Evolutionary conservation across 2,888 invertebrate genomes (phyloP), one percentile per base, ranked within the genome.

Genomic region (Mycalesis mineus): DNA sequence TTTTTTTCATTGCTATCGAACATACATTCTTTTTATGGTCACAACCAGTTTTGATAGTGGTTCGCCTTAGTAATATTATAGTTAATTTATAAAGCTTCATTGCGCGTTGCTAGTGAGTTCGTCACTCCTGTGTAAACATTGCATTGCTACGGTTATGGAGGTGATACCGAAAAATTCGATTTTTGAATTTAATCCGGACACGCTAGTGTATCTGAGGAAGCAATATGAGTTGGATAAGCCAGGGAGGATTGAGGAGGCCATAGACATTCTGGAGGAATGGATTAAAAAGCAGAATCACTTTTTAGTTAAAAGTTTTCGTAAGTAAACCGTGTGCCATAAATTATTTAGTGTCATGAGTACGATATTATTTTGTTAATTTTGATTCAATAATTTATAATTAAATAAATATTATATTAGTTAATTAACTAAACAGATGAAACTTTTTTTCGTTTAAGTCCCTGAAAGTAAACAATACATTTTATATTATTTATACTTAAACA

Each of bases 201-300:
- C 74, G 0, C 22, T 78, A 0, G 15, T 62, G 8, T 59, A 55
- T 45, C 50, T 79, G 0, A 70, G 74, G 15, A 68, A 69, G 9
- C 66, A 68, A 22, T 66, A 70, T 7, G 62, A 68, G 11, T 64
- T 77, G 15, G 67, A 73, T 13, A 65, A 66, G 40, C 68, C 69
- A 0, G 68, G 65, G 15, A 67, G 60, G 14, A 71, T 78, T 52
- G 63, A 69, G 5, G 61, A 69, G 14, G 69, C 73, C 1, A 56
- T 78, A 8, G 65, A 72, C 39, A 51, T 65, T n/a, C 58, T 79
- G 9, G 66, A 72, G 31, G 67, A 69, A 11, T 80, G 80, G 80
- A 56, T 74, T 8, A 56, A 67, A 11, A 73, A 74, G 44, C 78
- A 79, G 39, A 62, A 71, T 0, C 78, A 80, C 62, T 76, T 80